Percentiles rank a stretch among this genome's conserved stretches.
Evolutionary conservation across 2,888 invertebrate species (phyloP).

Genomic region (Brenthis hecate): DNA sequence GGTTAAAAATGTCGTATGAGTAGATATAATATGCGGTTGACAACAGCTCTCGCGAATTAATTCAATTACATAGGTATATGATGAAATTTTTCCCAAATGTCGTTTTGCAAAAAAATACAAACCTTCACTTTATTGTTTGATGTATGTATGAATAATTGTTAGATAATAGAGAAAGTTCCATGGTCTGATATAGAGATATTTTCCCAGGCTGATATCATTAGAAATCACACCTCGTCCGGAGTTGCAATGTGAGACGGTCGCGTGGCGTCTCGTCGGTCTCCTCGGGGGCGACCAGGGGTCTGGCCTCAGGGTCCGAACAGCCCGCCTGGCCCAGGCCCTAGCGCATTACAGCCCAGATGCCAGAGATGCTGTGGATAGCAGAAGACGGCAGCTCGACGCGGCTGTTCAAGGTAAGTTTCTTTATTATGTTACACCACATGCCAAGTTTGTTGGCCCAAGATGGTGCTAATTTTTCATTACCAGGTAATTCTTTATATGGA

Average conservation of each 20-base stretch:
- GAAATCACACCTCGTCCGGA: conserved; percentile 84
- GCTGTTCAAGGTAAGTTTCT: conserved; percentile 87
- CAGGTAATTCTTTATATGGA: too few relatives aligned
- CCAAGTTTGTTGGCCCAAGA: too few relatives aligned
- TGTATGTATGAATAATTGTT: neutral
- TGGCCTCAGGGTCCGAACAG: conserved; percentile 84
- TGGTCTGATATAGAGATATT: neutral
- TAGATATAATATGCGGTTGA: neutral
- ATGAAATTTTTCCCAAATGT: conserved; percentile 1
- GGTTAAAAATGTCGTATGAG: too few relatives aligned
- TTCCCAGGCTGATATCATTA: conserved; percentile 64
- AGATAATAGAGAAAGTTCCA: neutral
- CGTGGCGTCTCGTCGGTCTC: conserved; percentile 92
- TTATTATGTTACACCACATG: too few relatives aligned
- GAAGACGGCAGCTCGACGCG: conserved; percentile 89
- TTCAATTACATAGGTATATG: neutral
- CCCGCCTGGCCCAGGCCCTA: conserved; percentile 82
- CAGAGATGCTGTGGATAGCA: conserved; percentile 85
- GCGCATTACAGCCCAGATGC: conserved; percentile 85
- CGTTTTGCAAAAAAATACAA: neutral
- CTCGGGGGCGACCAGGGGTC: conserved; percentile 84
- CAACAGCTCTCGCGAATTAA: conserved; percentile 9
- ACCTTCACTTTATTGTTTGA: neutral
- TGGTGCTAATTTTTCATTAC: too few relatives aligned
- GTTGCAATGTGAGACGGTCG: conserved; percentile 89